A percentile compares a stretch with the other conserved stretches of the same genome.
These are phyloP conservation scores for Neoaliturus tenellus DNA, from an alignment of 2,888 invertebrate species.

Conservation along the genomic window DNA sequence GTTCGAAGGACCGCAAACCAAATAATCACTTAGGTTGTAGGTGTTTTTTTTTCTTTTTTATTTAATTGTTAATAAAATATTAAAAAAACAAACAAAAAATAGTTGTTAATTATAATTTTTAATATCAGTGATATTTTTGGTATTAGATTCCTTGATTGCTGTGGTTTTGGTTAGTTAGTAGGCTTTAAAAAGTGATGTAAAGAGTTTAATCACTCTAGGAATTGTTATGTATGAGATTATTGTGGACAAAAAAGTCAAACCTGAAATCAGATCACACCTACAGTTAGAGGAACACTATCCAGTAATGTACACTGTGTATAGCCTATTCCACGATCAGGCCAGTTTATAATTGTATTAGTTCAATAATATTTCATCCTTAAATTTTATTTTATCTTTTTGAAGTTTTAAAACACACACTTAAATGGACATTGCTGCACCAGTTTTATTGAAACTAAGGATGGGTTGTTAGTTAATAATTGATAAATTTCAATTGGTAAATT, in stretches of 20 bases:
- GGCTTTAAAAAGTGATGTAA: not conserved
- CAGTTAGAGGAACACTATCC: no score
- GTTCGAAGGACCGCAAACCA: not conserved
- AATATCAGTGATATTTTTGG: not conserved
- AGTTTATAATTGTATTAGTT: not conserved
- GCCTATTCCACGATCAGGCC: not conserved
- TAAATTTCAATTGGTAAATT: no score
- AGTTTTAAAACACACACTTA: no score
- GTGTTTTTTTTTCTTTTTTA: not conserved
- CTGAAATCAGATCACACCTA: no score
- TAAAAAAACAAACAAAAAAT: not conserved
- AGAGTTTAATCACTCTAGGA: not conserved
- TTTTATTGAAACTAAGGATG: no score
- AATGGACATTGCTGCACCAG: no score
- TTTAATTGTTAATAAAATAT: conserved; percentile 5
- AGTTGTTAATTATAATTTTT: not conserved
- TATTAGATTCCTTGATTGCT: not conserved
- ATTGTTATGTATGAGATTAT: not conserved
- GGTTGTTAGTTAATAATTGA: no score
- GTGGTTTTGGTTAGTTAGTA: not conserved
- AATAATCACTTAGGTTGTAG: not conserved
- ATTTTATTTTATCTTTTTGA: no score
- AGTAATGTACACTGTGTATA: no score
- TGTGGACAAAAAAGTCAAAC: no score
- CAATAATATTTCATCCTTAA: no score